Base-by-base conservation (phyloP, 2,797 vertebrate species). In the Mionectes olivaceus region DNA sequence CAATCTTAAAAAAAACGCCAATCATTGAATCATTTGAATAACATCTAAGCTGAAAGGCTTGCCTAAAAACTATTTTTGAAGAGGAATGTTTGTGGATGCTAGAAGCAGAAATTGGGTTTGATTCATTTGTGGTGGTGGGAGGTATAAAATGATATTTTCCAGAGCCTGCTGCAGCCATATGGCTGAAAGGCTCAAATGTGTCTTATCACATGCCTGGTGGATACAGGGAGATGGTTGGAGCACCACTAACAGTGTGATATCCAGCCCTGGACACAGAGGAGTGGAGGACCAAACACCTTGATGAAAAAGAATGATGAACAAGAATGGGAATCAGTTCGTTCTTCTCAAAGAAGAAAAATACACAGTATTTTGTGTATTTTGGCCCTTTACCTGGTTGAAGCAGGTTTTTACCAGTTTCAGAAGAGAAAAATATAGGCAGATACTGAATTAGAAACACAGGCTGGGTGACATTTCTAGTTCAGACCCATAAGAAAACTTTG, bases 281-380 rank as follows among this genome's bases (percentile, higher is more conserved):
- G 3, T 1, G 1, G 50, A 47, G 10, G 5, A 9, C 9, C 30
- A 3, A 13, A 7, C 2, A 6, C 10, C 11, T 13, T n/a, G 39
- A 59, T 16, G 18, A 65, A 85, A 73, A 10, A 53, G 4, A 41
- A 69, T 5, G 4, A 50, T 50, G 14, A 80, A 61, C 11, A 73
- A 47, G 41, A 84, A 49, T 2, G 25, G 11, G 33, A 77, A 77
- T 9, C 1, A 74, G 21, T 35, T 68, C 6, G 24, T 37, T 77
- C 21, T 41, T 75, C 55, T 59, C 19, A 44, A 44, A 80, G 37
- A 43, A 50, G 12, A 10, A 59, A 79, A 84, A 64, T 7, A 10
- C 14, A 32, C 9, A 65, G 5, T 43, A 0, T 52, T 30, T 19
- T 52, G 0, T 43, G 10, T 55, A 6, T 32, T 71, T 39, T 83